These are phyloP conservation scores for Pocillopora damicornis DNA, from an alignment of 64 coral and sea anemone species.

Conservation along the genomic window DNA sequence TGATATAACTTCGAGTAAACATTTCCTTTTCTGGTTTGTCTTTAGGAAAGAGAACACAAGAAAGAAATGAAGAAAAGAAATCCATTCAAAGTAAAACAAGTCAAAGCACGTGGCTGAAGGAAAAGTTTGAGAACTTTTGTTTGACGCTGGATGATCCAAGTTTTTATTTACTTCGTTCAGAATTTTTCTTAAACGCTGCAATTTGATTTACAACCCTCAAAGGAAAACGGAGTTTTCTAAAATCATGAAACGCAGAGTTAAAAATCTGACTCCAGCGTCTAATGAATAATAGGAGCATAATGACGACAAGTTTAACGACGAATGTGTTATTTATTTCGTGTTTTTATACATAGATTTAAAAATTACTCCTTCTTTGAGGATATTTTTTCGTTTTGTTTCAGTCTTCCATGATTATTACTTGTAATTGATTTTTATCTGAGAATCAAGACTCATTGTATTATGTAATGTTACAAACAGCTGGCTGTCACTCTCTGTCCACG, in stretches of 20 bases:
- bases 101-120: slow-evolving; percentile 86
- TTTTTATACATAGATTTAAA: not conserved
- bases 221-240: no score
- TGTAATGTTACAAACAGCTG: not conserved
- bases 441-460: not conserved
- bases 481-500: not conserved
- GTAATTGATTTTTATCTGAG: not conserved
- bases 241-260: no score
- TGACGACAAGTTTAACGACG: no score
- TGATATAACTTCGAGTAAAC: not conserved
- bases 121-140: not conserved
- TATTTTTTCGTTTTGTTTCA: not conserved
- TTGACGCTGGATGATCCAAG: not conserved
- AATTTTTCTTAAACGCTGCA: no score
- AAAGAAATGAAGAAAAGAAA: slow-evolving; percentile 89
- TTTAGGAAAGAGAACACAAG: slow-evolving; percentile 80
- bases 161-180: not conserved
- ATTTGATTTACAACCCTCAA: no score
- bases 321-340: not conserved
- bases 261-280: no score
- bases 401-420: no score
- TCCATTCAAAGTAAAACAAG: slow-evolving; percentile 86
- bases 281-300: no score
- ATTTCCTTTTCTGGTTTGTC: not conserved
- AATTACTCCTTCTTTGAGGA: not conserved